phyloP scores from a whole-genome alignment of 2,113 vertebrate genomes.

The Tragelaphus imberbis region DNA sequence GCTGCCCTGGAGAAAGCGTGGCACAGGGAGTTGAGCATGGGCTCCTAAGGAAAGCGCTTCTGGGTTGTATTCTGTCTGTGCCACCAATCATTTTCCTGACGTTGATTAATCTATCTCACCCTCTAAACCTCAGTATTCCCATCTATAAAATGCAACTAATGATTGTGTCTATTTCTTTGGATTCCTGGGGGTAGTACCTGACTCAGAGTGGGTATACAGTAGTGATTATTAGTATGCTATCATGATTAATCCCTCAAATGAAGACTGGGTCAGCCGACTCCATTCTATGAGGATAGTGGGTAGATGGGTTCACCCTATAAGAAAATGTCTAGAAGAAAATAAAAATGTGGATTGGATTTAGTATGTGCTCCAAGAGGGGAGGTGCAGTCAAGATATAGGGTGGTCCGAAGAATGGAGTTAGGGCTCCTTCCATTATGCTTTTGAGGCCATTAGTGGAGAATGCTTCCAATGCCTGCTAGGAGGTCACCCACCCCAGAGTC shows the following conservation, averaged over 20 bases:
- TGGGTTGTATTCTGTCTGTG: neutral
- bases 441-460: neutral
- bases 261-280: neutral
- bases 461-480: neutral
- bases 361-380: neutral
- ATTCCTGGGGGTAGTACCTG: neutral
- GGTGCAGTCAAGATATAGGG: neutral
- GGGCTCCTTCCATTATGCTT: neutral
- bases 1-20: neutral
- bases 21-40: rapidly evolving
- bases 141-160: neutral
- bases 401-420: neutral
- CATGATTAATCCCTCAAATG: neutral
- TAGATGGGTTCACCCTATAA: neutral
- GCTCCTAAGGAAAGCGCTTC: neutral
- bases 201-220: neutral
- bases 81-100: neutral
- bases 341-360: neutral
- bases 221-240: neutral
- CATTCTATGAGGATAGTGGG: neutral
- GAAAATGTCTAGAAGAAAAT: neutral
- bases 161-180: neutral
- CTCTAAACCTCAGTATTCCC: neutral
- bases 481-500: neutral
- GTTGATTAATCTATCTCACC: neutral